Evolutionary conservation across 1,140 invertebrate species (phyloP), one percentile per base, ranked within the genome.

Genomic region (Daktulosphaira vitifoliae): DNA sequence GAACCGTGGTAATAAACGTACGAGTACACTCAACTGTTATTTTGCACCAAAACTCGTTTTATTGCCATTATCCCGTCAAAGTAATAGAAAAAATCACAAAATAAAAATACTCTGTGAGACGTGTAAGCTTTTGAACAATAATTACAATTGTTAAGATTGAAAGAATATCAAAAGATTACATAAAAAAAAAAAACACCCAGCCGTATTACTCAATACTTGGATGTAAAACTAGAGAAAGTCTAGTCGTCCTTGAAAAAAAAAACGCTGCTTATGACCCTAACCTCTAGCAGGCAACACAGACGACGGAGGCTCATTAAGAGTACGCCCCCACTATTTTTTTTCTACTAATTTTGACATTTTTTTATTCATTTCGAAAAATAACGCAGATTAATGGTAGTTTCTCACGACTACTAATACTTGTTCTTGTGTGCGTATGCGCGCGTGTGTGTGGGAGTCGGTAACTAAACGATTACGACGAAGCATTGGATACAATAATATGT

Each of bases 231-330:
- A 16, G 56, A 62, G 56, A 62, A 62, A 62, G 56, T 62, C 56
- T 62, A 62, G 56, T 46, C 42, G 56, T 62, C 56, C 56, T 62
- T 62, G 56, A 62, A 62, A 62, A 46, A 15, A 46, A 48, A 33
- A 48, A 26, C n/a, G 15, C 9, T 4, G 42, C 23, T 4, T 48
- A 33, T 62, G 56, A 62, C 56, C 56, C 56, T 62, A 62, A 62
- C 56, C 56, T 62, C 56, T 16, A 33, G 56, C 56, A n/a, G 25
- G 25, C 42, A 25, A 11, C 29, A 33, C 29, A 5, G 29, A 33
- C 29, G 29, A 33, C 29, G 29, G 11, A 33, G 29, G 42, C 22
- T 62, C 56, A 46, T 62, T 62, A 48, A 44, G 46, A 62, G 42
- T 48, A 22, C 26, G 42, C 56, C 25, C 54, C 54, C 54, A 18